Evolutionary conservation across 2,888 invertebrate genomes (phyloP), one percentile per base, ranked within the genome.

Genomic region (Nomada fucata): DNA sequence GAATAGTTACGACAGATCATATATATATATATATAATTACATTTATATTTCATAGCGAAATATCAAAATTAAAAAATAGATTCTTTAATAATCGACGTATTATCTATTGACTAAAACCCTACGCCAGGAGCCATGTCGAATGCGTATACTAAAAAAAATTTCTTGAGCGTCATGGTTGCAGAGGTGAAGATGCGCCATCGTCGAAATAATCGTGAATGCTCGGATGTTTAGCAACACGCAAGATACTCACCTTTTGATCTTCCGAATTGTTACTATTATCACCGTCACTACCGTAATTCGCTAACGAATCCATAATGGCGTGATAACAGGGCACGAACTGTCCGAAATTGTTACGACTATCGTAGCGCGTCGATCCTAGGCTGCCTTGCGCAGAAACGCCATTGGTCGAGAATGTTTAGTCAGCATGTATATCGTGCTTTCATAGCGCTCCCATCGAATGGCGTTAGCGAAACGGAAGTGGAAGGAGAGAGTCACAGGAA

Each of bases 221-320:
- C 3, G 4, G 10, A 20, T 15, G 23, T 3, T 20, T 23, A 13
- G 15, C 9, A 29, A 29, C 11, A 47, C 1, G 23, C 9, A 2
- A 10, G 23, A 23, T 47, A 29, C 86, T 91, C 79, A 93, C 93
- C 91, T 92, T 93, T 26, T 84, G 47, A 63, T 93, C 92, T 76
- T 92, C 90, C 26, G 93, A 93, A 90, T 93, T 91, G 73, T 92
- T 92, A 86, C 93, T 93, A 83, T 95, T 95, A 83, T 97, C 97
- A 89, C 97, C 97, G 90, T 97, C 97, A 93, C 97, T 97, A 84
- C 96, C 96, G 92, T 97, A 97, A 91, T 96, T 96, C 82, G 96
- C 95, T 80, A 97, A 94, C 64, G 96, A 96, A 94, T 97, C 96
- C 97, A 97, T 97, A 78, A 88, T 83, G 86, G 80, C 79, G 85